Percentiles rank a stretch among this genome's conserved stretches.
Evolutionary conservation across 2,888 invertebrate species (phyloP).

Genomic region (Latheticus oryzae): DNA sequence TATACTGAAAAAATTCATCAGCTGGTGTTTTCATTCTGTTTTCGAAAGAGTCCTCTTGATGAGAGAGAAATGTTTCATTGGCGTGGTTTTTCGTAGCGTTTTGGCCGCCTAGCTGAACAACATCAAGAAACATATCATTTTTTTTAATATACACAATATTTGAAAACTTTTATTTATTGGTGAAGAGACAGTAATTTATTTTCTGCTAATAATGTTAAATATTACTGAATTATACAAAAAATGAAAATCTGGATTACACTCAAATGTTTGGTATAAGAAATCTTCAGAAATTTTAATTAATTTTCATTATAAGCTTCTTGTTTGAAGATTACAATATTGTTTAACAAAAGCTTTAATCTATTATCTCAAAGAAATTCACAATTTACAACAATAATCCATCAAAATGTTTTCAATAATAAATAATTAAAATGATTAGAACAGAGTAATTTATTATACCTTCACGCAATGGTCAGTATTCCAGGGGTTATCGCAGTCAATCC

Average conservation of each 20-base stretch:
- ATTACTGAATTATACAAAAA: slow-evolving; percentile 3
- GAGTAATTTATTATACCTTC: slow-evolving; percentile 69
- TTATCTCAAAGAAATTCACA: too few species aligned
- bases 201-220: too few species aligned
- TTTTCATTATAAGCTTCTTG: not conserved
- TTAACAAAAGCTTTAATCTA: not conserved
- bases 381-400: not conserved
- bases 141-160: too few species aligned
- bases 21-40: slow-evolving; percentile 73
- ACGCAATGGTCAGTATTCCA: slow-evolving; percentile 87
- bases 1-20: slow-evolving; percentile 88
- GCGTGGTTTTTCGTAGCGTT: slow-evolving; percentile 25
- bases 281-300: not conserved
- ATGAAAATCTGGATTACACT: not conserved
- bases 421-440: too few species aligned
- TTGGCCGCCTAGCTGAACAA: slow-evolving; percentile 61
- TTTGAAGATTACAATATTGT: too few species aligned
- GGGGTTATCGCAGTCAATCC: slow-evolving; percentile 80
- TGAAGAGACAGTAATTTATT: too few species aligned
- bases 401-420: not conserved
- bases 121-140: slow-evolving; percentile 4
- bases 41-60: slow-evolving; percentile 57
- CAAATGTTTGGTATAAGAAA: too few species aligned
- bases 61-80: slow-evolving; percentile 48
- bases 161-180: too few species aligned